Evolutionary conservation across 2,888 invertebrate genomes (phyloP), one percentile per base, ranked within the genome.

Genomic region (Strigamia maritima): DNA sequence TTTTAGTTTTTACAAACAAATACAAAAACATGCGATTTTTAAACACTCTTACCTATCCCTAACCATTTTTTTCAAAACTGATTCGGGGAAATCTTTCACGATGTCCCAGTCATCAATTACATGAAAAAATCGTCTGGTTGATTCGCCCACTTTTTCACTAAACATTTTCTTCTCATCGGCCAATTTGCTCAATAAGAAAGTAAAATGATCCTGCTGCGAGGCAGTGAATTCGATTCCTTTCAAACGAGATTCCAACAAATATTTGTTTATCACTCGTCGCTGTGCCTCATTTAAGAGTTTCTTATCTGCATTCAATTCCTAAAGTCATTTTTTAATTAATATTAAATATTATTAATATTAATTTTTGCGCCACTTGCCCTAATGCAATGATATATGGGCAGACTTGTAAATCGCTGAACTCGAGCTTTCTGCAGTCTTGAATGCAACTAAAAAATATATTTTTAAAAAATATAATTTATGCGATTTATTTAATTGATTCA

Each of bases 161-260:
- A 92, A 94, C 80, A 88, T 87, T 10, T 87, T 85, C 80, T 89
- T 89, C 82, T 92, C 90, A 75, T 89, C 87, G 0, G 87, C 85
- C 70, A 92, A 83, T 81, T 89, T 89, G 6, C 86, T 86, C 1
- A 89, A 84, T 80, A 90, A 84, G 60, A 89, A 88, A 31, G 87
- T 87, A n/a, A 93, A 87, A 4, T 89, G 87, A 28, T 85, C 85
- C 78, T 87, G 89, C 81, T 89, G 87, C 0, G 87, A 86, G 0
- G 89, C 88, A 74, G 87, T 85, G 0, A 95, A 85, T 75, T 92
- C 91, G 70, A 95, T 87, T 0, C 96, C 97, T 85, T 94, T 94
- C 2, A 96, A 87, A 84, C 90, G 91, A 2, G 94, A 94, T 87
- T 97, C 96, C 19, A 94, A 85, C 78, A 91, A 85, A 85, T 91